Percentiles rank a stretch among this genome's conserved stretches.
Conservation (phyloP, 2,888 invertebrate species). For the Drosophila villosipedis region DNA sequence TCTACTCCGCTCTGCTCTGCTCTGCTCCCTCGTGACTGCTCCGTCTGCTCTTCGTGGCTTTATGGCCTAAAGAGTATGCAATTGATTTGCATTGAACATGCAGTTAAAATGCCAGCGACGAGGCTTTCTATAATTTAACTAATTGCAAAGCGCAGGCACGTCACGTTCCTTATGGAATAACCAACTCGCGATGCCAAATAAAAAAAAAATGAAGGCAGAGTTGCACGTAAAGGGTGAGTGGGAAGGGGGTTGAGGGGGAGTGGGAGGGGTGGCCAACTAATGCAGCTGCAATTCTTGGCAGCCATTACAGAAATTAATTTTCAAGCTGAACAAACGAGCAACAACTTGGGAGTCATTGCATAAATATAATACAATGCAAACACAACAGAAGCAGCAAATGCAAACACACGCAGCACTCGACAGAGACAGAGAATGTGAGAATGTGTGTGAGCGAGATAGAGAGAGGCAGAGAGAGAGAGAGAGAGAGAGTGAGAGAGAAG, state of each 20-base stretch:
- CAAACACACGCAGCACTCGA: slow-evolving; percentile 21
- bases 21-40: not conserved
- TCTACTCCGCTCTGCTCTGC: not conserved
- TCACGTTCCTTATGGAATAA: slow-evolving; percentile 62
- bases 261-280: slow-evolving; percentile 16
- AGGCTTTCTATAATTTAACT: slow-evolving; percentile 72
- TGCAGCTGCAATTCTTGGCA: slow-evolving; percentile 78
- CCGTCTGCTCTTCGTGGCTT: slow-evolving; percentile 31
- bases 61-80: slow-evolving; percentile 28
- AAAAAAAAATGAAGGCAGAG: not conserved
- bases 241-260: not conserved
- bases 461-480: slow-evolving; percentile 4
- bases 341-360: slow-evolving; percentile 80
- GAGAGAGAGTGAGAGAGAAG: not conserved
- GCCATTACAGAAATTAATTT: slow-evolving; percentile 81
- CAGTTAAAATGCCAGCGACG: slow-evolving; percentile 64
- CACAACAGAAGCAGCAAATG: slow-evolving; percentile 49
- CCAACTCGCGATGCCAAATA: slow-evolving; percentile 4
- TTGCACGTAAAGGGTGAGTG: not conserved
- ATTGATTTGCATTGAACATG: slow-evolving; percentile 73
- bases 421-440: slow-evolving; percentile 3
- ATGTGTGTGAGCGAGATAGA: slow-evolving; percentile 8
- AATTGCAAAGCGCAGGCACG: slow-evolving; percentile 78
- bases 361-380: slow-evolving; percentile 46
- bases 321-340: slow-evolving; percentile 80